Percentiles rank a stretch among this genome's conserved stretches.
phyloP scores from a whole-genome alignment of 2,113 vertebrate species.

The Toxotes jaculatrix region DNA sequence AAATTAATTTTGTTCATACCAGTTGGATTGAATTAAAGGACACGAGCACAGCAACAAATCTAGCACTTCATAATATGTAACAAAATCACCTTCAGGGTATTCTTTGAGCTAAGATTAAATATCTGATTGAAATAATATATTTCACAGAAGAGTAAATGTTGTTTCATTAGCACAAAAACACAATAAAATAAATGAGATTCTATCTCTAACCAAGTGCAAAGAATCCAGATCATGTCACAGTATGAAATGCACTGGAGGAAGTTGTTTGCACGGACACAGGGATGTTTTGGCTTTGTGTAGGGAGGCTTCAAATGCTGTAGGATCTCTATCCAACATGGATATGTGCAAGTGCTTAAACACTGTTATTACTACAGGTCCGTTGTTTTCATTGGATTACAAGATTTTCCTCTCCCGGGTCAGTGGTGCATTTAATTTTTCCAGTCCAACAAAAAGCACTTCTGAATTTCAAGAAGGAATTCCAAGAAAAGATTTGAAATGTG shows the following conservation, averaged over 20 bases:
- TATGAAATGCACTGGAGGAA: not conserved
- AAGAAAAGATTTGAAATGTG: not conserved
- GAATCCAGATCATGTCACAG: not conserved
- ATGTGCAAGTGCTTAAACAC: not conserved
- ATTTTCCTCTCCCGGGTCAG: not conserved
- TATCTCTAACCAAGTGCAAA: not conserved
- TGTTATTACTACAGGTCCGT: not conserved
- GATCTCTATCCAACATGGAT: not conserved
- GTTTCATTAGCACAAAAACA: slow-evolving; percentile 4
- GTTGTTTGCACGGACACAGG: not conserved
- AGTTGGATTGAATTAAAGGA: slow-evolving; percentile 20
- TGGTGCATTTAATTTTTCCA: slow-evolving; percentile 1
- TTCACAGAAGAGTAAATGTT: not conserved
- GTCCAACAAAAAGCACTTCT: not conserved
- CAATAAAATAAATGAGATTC: slow-evolving; percentile 18
- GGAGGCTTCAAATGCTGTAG: not conserved
- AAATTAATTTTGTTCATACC: slow-evolving; percentile 10
- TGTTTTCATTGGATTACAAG: slow-evolving; percentile 16
- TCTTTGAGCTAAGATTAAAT: not conserved
- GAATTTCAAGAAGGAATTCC: slow-evolving; percentile 12
- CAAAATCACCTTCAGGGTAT: slow-evolving; percentile 15
- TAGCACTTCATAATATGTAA: not conserved
- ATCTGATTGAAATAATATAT: not conserved
- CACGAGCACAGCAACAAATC: not conserved
- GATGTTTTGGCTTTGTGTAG: not conserved